Percentiles rank a stretch among this genome's conserved stretches.
These are phyloP conservation scores for Gymnobelideus leadbeateri DNA, from an alignment of 2,113 vertebrate species.

Conservation along the genomic window DNA sequence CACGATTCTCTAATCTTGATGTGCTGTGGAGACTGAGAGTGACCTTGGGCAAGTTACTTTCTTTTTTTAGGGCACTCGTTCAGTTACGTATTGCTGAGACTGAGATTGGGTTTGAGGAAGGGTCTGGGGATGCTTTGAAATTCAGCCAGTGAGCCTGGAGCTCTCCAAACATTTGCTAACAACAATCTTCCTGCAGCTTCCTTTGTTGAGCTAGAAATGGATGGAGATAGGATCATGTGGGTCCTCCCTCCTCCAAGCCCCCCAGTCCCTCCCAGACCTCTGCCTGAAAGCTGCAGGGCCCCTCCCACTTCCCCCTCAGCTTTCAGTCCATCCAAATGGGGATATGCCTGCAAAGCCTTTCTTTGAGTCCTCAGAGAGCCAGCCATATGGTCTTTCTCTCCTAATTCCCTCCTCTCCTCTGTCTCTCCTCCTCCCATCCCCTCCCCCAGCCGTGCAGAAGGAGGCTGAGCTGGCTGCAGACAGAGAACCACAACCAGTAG, in stretches of 20 bases:
- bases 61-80: no score
- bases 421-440: not conserved
- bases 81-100: no score
- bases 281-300: not conserved
- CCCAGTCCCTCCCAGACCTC: not conserved
- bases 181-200: not conserved
- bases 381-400: not conserved
- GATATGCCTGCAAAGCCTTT: not conserved
- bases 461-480: not conserved
- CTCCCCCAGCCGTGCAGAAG: not conserved
- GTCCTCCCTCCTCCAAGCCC: not conserved
- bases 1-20: not conserved
- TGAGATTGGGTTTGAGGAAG: not conserved
- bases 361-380: not conserved
- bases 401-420: not conserved
- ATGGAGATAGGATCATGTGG: not conserved
- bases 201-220: not conserved
- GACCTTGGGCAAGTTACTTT: no score
- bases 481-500: not conserved
- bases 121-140: not conserved
- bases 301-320: not conserved
- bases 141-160: not conserved
- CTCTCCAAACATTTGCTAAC: not conserved
- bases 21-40: no score
- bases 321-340: not conserved